Base-by-base conservation (phyloP, 1,140 invertebrate species). In the Drosophila grimshawi region DNA sequence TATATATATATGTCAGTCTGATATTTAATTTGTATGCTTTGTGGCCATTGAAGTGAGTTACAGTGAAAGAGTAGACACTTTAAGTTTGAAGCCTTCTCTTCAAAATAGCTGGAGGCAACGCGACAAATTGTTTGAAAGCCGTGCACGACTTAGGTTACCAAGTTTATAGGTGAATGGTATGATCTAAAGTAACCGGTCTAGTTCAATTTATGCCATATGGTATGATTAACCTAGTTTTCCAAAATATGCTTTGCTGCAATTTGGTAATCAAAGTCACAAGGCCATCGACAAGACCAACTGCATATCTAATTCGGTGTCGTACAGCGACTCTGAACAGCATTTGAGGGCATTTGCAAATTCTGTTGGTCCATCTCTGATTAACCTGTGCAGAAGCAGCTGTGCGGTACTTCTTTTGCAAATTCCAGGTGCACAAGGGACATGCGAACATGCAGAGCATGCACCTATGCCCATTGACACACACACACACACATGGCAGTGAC, bases 291-390 rank as follows among this genome's bases (percentile, higher is more conserved):
- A 32, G 10, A 45, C 7, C 30, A 8, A 30, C 56, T 59, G 41
- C 56, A 59, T 59, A 46, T 46, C 56, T 35, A 60, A 60, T 60
- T 60, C 33, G 43, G 32, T 45, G 5, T 29, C n/a, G 32, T 8
- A 30, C 55, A 45, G 37, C 32, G 19, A 19, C 19, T 19, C 19
- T 19, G 19, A 19, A 19, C 43, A 43, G 41, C 3, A 39, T 27
- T 19, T 45, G 33, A 48, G 46, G 45, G 48, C 45, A 61, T 48
- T 33, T 62, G 45, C 45, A 35, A 49, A 62, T 49, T 55, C 53
- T 61, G 55, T 65, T 61, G 57, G 39, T 46, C 32, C 33, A 46
- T 57, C 56, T 73, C 35, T 73, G 60, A 66, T 72, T 72, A 72
- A 60, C 55, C 27, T 51, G 33, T 70, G 32, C 39, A 35, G n/a